Base-by-base conservation (phyloP, 1,140 invertebrate genomes). In the Cotesia vestalis region DNA sequence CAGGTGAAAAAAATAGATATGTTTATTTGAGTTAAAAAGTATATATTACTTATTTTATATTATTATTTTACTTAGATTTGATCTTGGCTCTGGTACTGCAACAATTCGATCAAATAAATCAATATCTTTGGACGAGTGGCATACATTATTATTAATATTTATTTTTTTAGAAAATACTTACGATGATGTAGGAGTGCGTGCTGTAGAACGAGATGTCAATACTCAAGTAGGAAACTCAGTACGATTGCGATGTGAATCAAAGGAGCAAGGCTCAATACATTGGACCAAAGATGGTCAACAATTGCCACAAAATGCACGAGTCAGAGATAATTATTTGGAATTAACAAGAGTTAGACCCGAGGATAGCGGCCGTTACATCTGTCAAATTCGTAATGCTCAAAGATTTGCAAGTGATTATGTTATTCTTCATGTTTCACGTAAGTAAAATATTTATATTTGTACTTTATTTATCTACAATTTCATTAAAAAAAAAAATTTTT, bases 51-150 rank as follows among this genome's bases (percentile, higher is more conserved):
- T 27, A 27, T 27, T 2, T 27, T 46, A 14, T 40, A 64, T 35
- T 11, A 20, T 36, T 67, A 36, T 46, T 27, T 64, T 34, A 67
- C 69, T 36, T 55, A 86, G 92, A 70, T 96, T 95, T 80, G 92
- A 96, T 77, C 89, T 96, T 4, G 94, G 94, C 6, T 90, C 91
- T 12, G 94, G 93, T 5, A 89, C 91, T 2, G 89, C 92, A 0
- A 83, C 91, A 0, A 91, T 98, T 4, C 86, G 86, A 20, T 91
- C 92, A 1, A 90, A 93, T 69, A 84, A 88, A 62, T 91, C 93
- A 0, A 76, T 98, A 1, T 78, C 88, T 12, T 79, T 96, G 1
- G 91, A 93, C 57, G 87, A 93, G 78, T 98, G 96, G 96, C 95
- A 98, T 78, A 96, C 94, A n/a, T 34, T 8, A 62, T 40, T 55